These are phyloP conservation scores for Drosophila watanabei DNA, from an alignment of 1,140 invertebrate species.

Conservation along the genomic window DNA sequence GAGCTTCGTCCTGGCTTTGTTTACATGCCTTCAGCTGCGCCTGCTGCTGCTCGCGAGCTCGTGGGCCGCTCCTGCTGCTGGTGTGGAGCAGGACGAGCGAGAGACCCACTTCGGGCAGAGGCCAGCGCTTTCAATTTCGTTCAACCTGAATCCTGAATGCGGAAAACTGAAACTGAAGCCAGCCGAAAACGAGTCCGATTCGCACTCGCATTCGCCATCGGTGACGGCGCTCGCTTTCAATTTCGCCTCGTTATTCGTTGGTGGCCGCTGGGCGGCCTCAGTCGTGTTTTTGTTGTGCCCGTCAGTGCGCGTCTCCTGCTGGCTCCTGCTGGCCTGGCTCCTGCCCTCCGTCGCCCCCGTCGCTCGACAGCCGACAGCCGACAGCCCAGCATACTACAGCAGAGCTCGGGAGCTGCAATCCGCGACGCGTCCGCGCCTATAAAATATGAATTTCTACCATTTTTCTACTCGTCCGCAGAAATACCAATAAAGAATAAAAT, in stretches of 20 bases:
- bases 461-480: slow-evolving; percentile 60
- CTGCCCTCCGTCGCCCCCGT: slow-evolving; percentile 31
- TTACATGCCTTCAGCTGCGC: slow-evolving; percentile 45
- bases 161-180: slow-evolving; percentile 23
- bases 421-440: slow-evolving; percentile 55
- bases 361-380: slow-evolving; percentile 30
- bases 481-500: slow-evolving; percentile 22
- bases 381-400: slow-evolving; percentile 16
- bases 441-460: slow-evolving; percentile 61
- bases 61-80: slow-evolving; percentile 39
- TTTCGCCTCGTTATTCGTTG: slow-evolving; percentile 75
- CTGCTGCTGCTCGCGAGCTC: slow-evolving; percentile 32
- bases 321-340: slow-evolving; percentile 51
- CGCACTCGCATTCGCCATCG: slow-evolving; percentile 22
- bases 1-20: slow-evolving; percentile 47
- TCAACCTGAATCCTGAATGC: slow-evolving; percentile 61
- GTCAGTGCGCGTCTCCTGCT: slow-evolving; percentile 71
- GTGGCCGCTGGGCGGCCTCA: slow-evolving; percentile 81
- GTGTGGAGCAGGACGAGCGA: slow-evolving; percentile 59
- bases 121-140: slow-evolving; percentile 75
- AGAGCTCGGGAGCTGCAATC: slow-evolving; percentile 63
- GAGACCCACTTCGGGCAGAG: slow-evolving; percentile 67
- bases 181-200: slow-evolving; percentile 50
- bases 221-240: slow-evolving; percentile 66
- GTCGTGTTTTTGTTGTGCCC: slow-evolving; percentile 81